A percentile compares a stretch with the other conserved stretches of the same genome.
Evolutionary conservation across 2,888 invertebrate genomes (phyloP).

Genomic region (Orthosia gracilis): DNA sequence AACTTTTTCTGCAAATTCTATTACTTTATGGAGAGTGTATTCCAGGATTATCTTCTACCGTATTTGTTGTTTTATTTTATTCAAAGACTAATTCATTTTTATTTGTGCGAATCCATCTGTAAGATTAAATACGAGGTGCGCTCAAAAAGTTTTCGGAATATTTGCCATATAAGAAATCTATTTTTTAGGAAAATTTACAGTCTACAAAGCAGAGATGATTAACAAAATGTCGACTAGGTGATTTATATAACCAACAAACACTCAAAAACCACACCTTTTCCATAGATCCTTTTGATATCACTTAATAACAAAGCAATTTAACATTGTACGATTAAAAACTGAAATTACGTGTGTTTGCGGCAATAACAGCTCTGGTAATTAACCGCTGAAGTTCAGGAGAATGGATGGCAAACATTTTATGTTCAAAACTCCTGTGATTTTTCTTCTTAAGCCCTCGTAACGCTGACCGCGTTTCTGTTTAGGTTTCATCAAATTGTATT

Average conservation of each 20-base stretch:
- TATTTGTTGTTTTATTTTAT: background rate
- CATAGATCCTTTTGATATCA: background rate
- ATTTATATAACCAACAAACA: background rate
- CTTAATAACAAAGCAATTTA: constrained; percentile 54
- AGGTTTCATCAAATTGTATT: constrained; percentile 32
- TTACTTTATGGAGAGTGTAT: constrained; percentile 5
- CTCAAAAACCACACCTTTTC: background rate
- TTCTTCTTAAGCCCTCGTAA: constrained; percentile 64
- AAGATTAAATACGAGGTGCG: background rate
- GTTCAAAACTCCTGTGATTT: constrained; percentile 65
- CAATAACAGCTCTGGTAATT: constrained; percentile 66
- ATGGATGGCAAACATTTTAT: constrained; percentile 72
- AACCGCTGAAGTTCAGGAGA: constrained; percentile 67
- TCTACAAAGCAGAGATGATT: background rate
- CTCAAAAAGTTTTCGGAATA: no score
- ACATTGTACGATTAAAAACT: constrained; percentile 66
- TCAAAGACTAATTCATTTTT: background rate
- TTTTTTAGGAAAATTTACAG: no score
- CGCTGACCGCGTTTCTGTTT: constrained; percentile 45
- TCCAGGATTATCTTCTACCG: background rate
- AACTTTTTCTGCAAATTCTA: constrained; percentile 21
- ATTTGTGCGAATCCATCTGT: background rate
- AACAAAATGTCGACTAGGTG: background rate
- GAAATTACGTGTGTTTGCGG: constrained; percentile 68
- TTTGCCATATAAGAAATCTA: no score